Conservation (phyloP, 2,888 invertebrate genomes). For the Catocala nupta region DNA sequence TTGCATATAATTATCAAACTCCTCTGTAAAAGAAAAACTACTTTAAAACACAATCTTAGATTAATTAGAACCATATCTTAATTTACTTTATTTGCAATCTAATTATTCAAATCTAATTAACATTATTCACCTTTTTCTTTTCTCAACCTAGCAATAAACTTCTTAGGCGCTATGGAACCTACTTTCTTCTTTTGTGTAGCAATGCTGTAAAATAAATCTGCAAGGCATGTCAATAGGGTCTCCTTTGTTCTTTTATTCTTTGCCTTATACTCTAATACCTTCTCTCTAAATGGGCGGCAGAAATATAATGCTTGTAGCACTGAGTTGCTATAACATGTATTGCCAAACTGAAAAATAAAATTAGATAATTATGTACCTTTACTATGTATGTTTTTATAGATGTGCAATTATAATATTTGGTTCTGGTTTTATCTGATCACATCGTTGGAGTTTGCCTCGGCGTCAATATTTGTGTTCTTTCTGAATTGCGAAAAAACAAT, state of each 20-base stretch:
- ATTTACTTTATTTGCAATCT: neutral
- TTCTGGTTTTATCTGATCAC: too few relatives aligned
- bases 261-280: constrained; percentile 98
- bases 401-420: too few relatives aligned
- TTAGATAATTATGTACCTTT: too few relatives aligned
- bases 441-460: too few relatives aligned
- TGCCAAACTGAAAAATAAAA: constrained; percentile 94
- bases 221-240: constrained; percentile 98
- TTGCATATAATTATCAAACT: constrained; percentile 99
- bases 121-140: constrained; percentile 99
- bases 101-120: too few relatives aligned
- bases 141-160: constrained; percentile 98
- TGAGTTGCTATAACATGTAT: constrained; percentile 99
- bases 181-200: constrained; percentile 99
- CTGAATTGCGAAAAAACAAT: too few relatives aligned
- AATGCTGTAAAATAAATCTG: constrained; percentile 99
- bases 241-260: constrained; percentile 98
- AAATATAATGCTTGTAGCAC: constrained; percentile 99
- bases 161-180: constrained; percentile 99
- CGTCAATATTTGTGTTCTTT: too few relatives aligned
- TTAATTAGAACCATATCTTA: too few relatives aligned
- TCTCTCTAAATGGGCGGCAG: constrained; percentile 99
- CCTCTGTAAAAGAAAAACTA: constrained; percentile 89
- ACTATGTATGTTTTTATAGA: too few relatives aligned
- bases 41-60: neutral